phyloP scores from a whole-genome alignment of 1,140 invertebrate species.

The Monochamus saltuarius region DNA sequence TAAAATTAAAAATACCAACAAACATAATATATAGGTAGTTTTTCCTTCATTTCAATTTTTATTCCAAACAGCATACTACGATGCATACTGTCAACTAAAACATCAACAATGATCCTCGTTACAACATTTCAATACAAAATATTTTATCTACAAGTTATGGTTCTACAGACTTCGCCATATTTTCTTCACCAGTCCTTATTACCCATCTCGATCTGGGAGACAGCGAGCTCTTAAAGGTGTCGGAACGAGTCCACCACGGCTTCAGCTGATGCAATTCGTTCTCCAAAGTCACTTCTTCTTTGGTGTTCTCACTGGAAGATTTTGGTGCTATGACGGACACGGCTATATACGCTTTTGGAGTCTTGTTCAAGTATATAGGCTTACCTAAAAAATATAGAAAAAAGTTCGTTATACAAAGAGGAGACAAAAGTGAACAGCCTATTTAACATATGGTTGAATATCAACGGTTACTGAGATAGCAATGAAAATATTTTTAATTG shows the following conservation, averaged over 20 bases:
- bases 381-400: constrained; percentile 32
- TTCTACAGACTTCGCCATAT: constrained; percentile 1
- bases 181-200: constrained; percentile 21
- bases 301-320: constrained; percentile 23
- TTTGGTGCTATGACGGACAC: constrained; percentile 50
- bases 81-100: too few relatives aligned
- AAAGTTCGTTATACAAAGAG: too few relatives aligned
- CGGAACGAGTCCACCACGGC: constrained; percentile 40
- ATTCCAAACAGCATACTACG: too few relatives aligned
- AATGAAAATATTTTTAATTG: too few relatives aligned
- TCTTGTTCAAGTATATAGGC: constrained; percentile 44
- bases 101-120: not conserved
- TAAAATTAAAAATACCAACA: too few relatives aligned
- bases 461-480: too few relatives aligned
- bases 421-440: too few relatives aligned
- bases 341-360: constrained; percentile 49
- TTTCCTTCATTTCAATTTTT: too few relatives aligned
- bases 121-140: constrained; percentile 15
- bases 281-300: constrained; percentile 45
- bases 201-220: constrained; percentile 35
- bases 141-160: constrained; percentile 8
- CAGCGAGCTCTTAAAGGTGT: constrained; percentile 34
- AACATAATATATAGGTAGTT: too few relatives aligned
- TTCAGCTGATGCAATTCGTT: constrained; percentile 47
- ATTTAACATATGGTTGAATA: too few relatives aligned